Conservation (phyloP, 2,797 vertebrate genomes). For the Gymnoscopelus braueri region DNA sequence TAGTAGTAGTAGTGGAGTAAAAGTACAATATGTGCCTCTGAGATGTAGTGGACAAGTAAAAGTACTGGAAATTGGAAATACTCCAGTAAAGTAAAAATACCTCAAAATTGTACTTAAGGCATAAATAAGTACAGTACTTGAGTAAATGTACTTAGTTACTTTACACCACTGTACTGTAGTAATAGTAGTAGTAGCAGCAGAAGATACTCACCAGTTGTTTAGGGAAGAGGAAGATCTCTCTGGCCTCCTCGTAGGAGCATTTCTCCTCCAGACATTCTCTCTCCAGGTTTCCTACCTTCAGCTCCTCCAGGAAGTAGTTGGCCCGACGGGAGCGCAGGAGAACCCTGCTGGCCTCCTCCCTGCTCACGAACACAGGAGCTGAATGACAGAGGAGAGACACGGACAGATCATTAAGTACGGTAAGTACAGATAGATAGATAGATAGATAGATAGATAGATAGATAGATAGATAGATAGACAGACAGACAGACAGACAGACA, state of each 20-base stretch:
- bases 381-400: neutral
- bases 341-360: constrained; percentile 77
- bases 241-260: constrained; percentile 92
- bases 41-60: too few species aligned
- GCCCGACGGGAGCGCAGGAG: constrained; percentile 82
- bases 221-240: constrained; percentile 84
- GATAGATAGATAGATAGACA: too few species aligned
- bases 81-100: too few species aligned
- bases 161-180: too few species aligned
- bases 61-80: too few species aligned
- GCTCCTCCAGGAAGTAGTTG: constrained; percentile 87
- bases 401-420: neutral
- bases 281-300: constrained; percentile 85
- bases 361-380: constrained; percentile 76
- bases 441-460: neutral
- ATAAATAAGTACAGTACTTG: too few species aligned
- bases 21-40: too few species aligned
- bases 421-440: neutral
- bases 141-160: too few species aligned
- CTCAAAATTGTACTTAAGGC: too few species aligned
- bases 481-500: too few species aligned
- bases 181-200: too few species aligned
- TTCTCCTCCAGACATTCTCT: constrained; percentile 91
- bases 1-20: too few species aligned
- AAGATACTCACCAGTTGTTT: constrained; percentile 73